Conservation (phyloP, 2,113 vertebrate species). For the Lates calcarifer region DNA sequence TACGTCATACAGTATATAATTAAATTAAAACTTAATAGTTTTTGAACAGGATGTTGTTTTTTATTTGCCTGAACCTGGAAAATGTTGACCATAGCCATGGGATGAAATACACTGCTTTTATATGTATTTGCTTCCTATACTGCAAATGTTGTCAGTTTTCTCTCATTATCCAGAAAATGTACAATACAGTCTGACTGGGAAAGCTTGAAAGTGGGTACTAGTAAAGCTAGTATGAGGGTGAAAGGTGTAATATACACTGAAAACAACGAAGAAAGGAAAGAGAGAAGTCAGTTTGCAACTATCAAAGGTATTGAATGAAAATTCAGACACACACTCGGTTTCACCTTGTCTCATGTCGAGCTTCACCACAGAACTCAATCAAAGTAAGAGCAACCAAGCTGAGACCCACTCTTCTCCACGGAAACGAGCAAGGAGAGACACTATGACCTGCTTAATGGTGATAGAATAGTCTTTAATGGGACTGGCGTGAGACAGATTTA, state of each 20-base stretch:
- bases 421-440: constrained; percentile 59
- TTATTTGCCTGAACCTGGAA: background rate
- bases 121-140: background rate
- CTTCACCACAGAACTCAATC: constrained; percentile 58
- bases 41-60: background rate
- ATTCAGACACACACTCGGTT: constrained; percentile 18
- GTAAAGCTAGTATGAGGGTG: background rate
- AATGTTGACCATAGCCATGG: background rate
- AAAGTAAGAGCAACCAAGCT: constrained; percentile 66
- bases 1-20: background rate
- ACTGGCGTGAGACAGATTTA: constrained; percentile 66
- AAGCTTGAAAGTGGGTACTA: background rate
- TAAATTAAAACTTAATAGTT: too few relatives aligned
- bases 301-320: background rate
- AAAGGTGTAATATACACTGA: background rate
- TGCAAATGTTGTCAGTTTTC: background rate
- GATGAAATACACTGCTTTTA: background rate
- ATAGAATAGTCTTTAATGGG: constrained; percentile 70
- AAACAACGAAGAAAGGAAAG: background rate
- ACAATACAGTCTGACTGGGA: background rate
- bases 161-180: background rate
- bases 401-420: constrained; percentile 53
- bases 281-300: background rate
- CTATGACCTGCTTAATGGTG: constrained; percentile 68
- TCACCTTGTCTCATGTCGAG: constrained; percentile 46